Base-by-base conservation (phyloP, 1,140 invertebrate species). In the Asbolus verrucosus region DNA sequence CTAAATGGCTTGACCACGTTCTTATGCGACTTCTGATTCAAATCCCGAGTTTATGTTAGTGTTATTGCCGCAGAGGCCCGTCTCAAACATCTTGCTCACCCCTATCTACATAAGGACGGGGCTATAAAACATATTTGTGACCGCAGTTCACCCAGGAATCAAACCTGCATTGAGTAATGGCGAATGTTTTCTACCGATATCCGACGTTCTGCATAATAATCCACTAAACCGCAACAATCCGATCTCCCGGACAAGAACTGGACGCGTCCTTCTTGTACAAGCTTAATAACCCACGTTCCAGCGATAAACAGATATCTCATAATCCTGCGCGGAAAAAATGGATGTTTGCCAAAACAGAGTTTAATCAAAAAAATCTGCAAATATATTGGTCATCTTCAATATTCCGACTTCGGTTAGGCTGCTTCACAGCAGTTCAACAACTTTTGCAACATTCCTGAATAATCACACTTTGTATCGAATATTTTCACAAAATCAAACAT, bases 1-100 rank as follows among this genome's bases (percentile, higher is more conserved):
- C 74, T 76, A 72, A 72, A 74, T 73, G 70, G 72, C 75, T 78
- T 78, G 77, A 78, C 77, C 77, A 78, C 71, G 72, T 76, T 77
- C 71, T 76, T 76, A 70, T 75, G 59, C 66, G 71, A 68, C 67
- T 67, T 69, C 69, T 39, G 70, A 78, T 75, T 73, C 75, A 73
- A 75, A 73, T 76, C 72, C 73, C 59, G 54, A 73, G 74, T 78
- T 71, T 71, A 71, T 63, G 65, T 73, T 71, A 73, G 50, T 73
- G 72, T 73, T 73, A 73, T 73, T 71, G 69, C 69, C 54, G 24
- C 33, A 66, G 70, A 71, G 72, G 70, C 41, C 66, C 69, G 72
- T 73, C 72, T 69, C 70, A 70, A 71, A 70, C 63, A 73, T 65
- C 50, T 27, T 39, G 60, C 62, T 33, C 50, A 50, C 36, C 59